Base-by-base conservation (phyloP, 2,113 vertebrate species). In the Microcebus griseorufus region DNA sequence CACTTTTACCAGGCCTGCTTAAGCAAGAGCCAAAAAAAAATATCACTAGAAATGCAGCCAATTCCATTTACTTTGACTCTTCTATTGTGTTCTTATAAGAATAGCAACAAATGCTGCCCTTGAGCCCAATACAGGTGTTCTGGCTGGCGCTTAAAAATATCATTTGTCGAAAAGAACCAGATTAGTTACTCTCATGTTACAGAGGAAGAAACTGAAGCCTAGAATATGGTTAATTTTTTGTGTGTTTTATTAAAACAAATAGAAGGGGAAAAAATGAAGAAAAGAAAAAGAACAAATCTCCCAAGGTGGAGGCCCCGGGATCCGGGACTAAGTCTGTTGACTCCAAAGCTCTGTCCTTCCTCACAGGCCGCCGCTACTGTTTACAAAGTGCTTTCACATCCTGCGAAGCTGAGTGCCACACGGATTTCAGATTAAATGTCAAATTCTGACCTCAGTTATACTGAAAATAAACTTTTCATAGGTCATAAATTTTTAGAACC, bases 401-500 rank as follows among this genome's bases (percentile, higher is more conserved):
- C 48, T 3, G 27, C 1, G 3, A 27, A 82, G 45, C n/a, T 51
- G 76, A 39, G 23, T 9, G 60, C 60, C 90, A 69, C 14, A 64
- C 2, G 32, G 82, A 45, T 75, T 96, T 95, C 75, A 69, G 58
- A 89, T 82, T 85, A 85, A 96, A 85, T n/a, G 72, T 82, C 82
- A 79, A 25, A 51, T 89, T 91, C 85, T 96, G 92, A 94, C 89
- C 86, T 84, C 73, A 1, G 34, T 88, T 86, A 81, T 75, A 89
- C 67, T 32, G 82, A 83, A 96, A 95, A 96, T 60, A 94, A 91
- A 96, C 86, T 95, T 73, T 94, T 75, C 89, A 76, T 53, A 87
- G 93, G 67, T 75, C 95, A 94, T 91, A 94, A 82, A 89, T 65
- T 89, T 95, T 97, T 97, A 96, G 86, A 73, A 95, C 73, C 17